A percentile compares a stretch with the other conserved stretches of the same genome.
phyloP scores from a whole-genome alignment of 2,797 vertebrate genomes.

The Okamejei kenojei region DNA sequence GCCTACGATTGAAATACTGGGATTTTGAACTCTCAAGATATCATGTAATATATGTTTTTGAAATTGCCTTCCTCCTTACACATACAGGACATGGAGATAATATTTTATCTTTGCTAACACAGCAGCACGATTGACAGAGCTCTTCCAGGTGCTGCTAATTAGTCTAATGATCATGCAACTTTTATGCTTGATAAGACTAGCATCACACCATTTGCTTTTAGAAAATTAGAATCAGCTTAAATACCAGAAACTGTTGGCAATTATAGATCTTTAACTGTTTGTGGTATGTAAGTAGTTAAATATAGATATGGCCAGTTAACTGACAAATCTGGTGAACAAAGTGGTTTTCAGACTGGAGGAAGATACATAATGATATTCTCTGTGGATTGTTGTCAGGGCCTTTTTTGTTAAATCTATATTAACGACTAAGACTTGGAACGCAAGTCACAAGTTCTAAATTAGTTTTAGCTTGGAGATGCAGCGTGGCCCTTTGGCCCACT shows the following conservation, averaged over 20 bases:
- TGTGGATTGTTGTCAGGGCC: too few species aligned
- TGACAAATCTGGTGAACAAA: neutral
- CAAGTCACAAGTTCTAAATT: too few species aligned
- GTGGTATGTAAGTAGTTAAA: neutral
- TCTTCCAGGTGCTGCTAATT: neutral
- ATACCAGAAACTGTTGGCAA: neutral
- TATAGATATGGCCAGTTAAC: neutral
- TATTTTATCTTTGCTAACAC: neutral
- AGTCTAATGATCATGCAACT: neutral
- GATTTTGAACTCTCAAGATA: neutral
- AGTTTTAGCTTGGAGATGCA: too few species aligned
- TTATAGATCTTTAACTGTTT: conserved; percentile 9
- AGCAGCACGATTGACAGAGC: neutral
- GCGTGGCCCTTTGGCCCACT: too few species aligned
- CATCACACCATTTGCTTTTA: neutral
- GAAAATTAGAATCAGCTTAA: neutral
- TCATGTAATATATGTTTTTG: neutral
- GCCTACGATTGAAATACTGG: neutral
- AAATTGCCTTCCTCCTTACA: neutral
- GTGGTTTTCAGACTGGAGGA: too few species aligned
- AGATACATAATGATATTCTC: too few species aligned
- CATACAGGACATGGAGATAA: neutral
- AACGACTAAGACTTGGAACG: too few species aligned
- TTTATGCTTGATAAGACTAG: neutral
- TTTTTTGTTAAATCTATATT: too few species aligned